phyloP scores from a whole-genome alignment of 2,113 vertebrate species.

The Solea solea region DNA sequence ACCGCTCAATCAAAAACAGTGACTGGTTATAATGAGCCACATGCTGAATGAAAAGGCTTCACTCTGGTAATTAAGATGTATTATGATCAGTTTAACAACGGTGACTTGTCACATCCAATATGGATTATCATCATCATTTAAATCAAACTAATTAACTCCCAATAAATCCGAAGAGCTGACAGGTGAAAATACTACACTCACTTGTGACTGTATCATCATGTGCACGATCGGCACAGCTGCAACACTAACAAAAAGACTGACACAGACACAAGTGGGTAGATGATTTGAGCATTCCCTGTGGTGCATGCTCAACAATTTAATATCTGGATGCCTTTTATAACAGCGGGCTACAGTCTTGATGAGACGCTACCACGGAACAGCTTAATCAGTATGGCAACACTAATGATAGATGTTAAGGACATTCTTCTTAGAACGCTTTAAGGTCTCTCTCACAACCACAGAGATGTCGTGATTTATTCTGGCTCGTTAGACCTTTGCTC shows the following conservation, averaged over 20 bases:
- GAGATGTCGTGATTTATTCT: not conserved
- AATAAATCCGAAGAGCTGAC: conserved; percentile 24
- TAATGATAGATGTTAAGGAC: conserved; percentile 4
- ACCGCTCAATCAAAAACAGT: conserved; percentile 23
- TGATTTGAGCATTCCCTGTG: not conserved
- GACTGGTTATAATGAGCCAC: conserved; percentile 36
- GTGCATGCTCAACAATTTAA: conserved; percentile 10
- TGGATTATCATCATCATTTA: conserved; percentile 35
- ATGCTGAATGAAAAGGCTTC: conserved; percentile 25
- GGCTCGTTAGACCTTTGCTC: not conserved
- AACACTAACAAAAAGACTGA: conserved; percentile 15
- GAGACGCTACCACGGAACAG: not conserved
- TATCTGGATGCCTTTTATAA: conserved; percentile 9
- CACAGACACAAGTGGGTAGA: conserved; percentile 16
- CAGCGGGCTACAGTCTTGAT: conserved; percentile 10
- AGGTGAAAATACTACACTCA: conserved; percentile 21
- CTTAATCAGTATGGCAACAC: not conserved
- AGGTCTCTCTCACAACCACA: not conserved
- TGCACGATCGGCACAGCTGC: conserved; percentile 13
- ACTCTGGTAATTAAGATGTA: conserved; percentile 40
- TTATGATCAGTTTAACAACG: conserved; percentile 45
- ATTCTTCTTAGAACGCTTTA: not conserved
- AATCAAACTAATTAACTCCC: conserved; percentile 34
- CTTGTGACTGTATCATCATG: conserved; percentile 5
- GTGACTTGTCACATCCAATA: conserved; percentile 29